phyloP scores from a whole-genome alignment of 1,140 invertebrate genomes.

The Zaprionus vittiger region DNA sequence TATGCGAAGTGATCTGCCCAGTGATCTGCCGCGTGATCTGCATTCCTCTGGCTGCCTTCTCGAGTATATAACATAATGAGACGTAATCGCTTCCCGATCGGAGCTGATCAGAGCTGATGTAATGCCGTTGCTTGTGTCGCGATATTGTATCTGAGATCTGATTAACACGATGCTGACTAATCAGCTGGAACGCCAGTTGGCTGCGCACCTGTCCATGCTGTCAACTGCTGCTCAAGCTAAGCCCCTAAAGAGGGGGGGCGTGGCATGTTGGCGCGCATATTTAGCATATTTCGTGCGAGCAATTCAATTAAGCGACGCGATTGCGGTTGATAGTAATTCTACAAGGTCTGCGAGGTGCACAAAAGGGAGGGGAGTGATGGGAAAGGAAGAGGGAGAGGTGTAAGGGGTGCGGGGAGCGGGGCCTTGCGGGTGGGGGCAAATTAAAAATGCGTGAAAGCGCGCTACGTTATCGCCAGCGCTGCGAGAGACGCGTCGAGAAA shows the following conservation, averaged over 20 bases:
- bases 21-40: background rate
- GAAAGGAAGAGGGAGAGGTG: background rate
- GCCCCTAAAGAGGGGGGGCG: slow-evolving; percentile 33
- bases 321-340: slow-evolving; percentile 56
- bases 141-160: slow-evolving; percentile 41
- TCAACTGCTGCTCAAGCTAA: slow-evolving; percentile 41
- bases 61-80: slow-evolving; percentile 29
- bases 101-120: slow-evolving; percentile 54
- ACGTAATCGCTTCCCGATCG: slow-evolving; percentile 26
- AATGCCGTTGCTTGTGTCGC: slow-evolving; percentile 71
- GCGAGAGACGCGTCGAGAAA: slow-evolving; percentile 48
- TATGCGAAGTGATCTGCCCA: background rate
- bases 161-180: slow-evolving; percentile 46
- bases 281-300: slow-evolving; percentile 72
- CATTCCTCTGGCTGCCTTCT: background rate
- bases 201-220: slow-evolving; percentile 55
- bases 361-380: background rate
- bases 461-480: slow-evolving; percentile 50
- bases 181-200: slow-evolving; percentile 44
- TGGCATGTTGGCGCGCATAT: slow-evolving; percentile 37
- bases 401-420: slow-evolving; percentile 1
- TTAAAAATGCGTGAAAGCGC: slow-evolving; percentile 80
- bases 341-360: slow-evolving; percentile 21
- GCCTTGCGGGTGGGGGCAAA: slow-evolving; percentile 24
- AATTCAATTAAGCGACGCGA: slow-evolving; percentile 66